These are phyloP conservation scores for Neocrepidodera transversa DNA, from an alignment of 2,888 invertebrate genomes.

Conservation along the genomic window DNA sequence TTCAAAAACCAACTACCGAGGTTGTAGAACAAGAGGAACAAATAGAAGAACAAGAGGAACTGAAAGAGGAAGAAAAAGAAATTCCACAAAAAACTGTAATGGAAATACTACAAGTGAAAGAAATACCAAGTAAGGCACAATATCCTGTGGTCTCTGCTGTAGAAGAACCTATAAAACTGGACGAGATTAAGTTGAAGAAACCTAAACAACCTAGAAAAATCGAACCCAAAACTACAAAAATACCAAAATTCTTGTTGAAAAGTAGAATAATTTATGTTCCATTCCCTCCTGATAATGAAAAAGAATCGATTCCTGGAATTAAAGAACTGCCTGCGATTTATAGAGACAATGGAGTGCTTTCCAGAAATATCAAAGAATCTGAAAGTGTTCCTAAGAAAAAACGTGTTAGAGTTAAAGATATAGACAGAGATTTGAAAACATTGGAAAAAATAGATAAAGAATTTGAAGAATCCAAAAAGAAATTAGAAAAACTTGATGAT, in stretches of 20 bases:
- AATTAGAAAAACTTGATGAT: constrained; percentile 58
- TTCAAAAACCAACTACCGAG: constrained; percentile 29
- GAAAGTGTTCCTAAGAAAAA: constrained; percentile 59
- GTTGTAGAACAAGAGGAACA: constrained; percentile 8
- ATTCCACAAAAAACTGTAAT: constrained; percentile 24
- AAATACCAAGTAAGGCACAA: constrained; percentile 52
- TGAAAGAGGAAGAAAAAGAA: constrained; percentile 33
- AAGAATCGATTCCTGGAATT: constrained; percentile 53
- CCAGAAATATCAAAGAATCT: constrained; percentile 63
- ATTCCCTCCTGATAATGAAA: constrained; percentile 60
- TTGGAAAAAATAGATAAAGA: constrained; percentile 61
- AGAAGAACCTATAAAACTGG: constrained; percentile 59
- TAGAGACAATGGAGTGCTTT: constrained; percentile 61
- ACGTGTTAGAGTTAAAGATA: constrained; percentile 57
- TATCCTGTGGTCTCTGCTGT: constrained; percentile 54
- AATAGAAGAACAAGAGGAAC: constrained; percentile 52
- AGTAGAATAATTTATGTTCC: constrained; percentile 60
- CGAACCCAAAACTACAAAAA: constrained; percentile 52
- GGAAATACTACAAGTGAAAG: constrained; percentile 30
- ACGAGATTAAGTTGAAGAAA: constrained; percentile 65
- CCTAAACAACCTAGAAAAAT: constrained; percentile 54
- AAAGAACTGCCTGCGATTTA: constrained; percentile 57
- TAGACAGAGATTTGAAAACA: constrained; percentile 55
- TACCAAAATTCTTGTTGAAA: constrained; percentile 61
- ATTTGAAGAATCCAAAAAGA: constrained; percentile 55